Percentiles rank a stretch among this genome's conserved stretches.
Evolutionary conservation across 2,797 vertebrate species (phyloP).

Genomic region (Gallirallus australis): DNA sequence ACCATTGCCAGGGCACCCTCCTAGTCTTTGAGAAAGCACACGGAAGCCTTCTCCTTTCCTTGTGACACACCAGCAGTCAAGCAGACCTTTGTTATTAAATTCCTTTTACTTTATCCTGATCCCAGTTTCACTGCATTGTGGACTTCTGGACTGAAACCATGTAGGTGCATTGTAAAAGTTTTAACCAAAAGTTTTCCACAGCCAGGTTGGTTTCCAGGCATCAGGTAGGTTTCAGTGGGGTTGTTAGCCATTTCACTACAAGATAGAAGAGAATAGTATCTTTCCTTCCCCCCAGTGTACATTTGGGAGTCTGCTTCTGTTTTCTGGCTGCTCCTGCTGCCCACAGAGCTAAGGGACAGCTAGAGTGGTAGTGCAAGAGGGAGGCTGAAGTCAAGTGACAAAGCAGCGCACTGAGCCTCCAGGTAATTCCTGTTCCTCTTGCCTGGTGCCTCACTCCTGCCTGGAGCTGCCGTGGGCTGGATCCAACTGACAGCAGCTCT

Average conservation of each 20-base stretch:
- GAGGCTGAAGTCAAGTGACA: not conserved
- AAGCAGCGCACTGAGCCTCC: not conserved
- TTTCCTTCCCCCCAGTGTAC: not conserved
- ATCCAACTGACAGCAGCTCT: not conserved
- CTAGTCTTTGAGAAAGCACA: accelerated
- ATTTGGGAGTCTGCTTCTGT: not conserved
- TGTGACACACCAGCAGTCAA: not conserved
- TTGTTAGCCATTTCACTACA: not conserved
- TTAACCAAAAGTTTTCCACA: not conserved
- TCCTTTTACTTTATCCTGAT: not conserved
- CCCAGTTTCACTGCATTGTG: not conserved
- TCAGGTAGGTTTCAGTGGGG: not conserved
- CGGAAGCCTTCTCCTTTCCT: not conserved
- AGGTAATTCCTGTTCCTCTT: not conserved
- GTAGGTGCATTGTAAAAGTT: not conserved
- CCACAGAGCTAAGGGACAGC: not conserved
- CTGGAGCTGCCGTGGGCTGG: not conserved
- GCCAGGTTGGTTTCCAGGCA: too few species aligned
- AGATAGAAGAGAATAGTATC: not conserved
- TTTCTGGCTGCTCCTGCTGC: not conserved
- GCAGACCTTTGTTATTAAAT: not conserved
- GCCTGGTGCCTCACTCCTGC: not conserved
- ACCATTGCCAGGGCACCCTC: not conserved
- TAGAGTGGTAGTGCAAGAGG: not conserved
- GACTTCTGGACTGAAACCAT: not conserved